Percentiles rank a stretch among this genome's conserved stretches.
Evolutionary conservation across 1,140 invertebrate species (phyloP).

Genomic region (Oryzaephilus surinamensis): DNA sequence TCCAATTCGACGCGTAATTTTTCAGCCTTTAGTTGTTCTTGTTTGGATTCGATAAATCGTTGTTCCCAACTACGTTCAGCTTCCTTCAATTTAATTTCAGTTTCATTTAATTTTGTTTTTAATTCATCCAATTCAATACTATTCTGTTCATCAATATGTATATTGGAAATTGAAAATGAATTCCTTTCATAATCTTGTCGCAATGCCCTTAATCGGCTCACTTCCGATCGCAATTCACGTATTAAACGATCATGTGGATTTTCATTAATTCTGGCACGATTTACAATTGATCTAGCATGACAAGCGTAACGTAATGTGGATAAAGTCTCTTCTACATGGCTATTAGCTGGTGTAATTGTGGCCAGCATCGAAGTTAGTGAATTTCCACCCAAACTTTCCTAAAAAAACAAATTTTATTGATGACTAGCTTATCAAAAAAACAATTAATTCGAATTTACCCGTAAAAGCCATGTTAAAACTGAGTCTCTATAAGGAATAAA

Average conservation of each 20-base stretch:
- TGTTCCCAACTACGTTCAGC: conserved; percentile 49
- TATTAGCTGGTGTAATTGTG: conserved; percentile 64
- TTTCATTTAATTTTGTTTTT: conserved; percentile 47
- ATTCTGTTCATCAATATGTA: conserved; percentile 31
- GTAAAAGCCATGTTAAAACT: conserved; percentile 93
- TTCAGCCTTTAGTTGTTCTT: conserved; percentile 38
- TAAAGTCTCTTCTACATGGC: conserved; percentile 70
- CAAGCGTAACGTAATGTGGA: conserved; percentile 80
- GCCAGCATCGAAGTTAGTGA: conserved; percentile 57
- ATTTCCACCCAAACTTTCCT: conserved; percentile 58
- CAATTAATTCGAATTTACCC: no score
- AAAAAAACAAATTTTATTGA: conserved; percentile 15
- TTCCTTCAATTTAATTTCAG: conserved; percentile 44
- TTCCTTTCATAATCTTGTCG: conserved; percentile 45
- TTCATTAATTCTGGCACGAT: conserved; percentile 67
- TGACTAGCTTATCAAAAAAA: conserved; percentile 1
- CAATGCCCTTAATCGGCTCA: conserved; percentile 49
- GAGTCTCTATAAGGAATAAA: conserved; percentile 99
- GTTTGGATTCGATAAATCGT: conserved; percentile 31
- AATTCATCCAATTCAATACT: conserved; percentile 40
- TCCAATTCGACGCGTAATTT: conserved; percentile 47
- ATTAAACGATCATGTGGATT: conserved; percentile 58
- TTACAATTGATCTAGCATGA: conserved; percentile 80
- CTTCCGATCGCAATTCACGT: conserved; percentile 54
- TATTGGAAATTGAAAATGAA: conserved; percentile 18